Percentiles rank a stretch among this genome's conserved stretches.
phyloP scores from a whole-genome alignment of 2,113 vertebrate genomes.

The Tenebrosternarchus preto region DNA sequence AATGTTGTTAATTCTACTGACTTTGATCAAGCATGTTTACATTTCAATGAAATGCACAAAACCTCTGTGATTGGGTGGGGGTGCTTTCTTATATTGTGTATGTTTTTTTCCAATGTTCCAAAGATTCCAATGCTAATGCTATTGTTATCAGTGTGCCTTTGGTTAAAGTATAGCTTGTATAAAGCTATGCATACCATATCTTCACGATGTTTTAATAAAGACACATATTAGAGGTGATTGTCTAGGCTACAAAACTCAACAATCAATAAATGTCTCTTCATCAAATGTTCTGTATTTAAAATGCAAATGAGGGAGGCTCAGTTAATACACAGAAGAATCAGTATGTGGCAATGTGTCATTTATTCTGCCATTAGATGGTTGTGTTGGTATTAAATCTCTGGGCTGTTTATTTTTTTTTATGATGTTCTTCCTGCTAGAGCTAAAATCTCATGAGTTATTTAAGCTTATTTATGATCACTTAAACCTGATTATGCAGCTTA shows the following conservation, averaged over 20 bases:
- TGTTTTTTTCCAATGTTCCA: no score
- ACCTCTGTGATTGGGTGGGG: neutral
- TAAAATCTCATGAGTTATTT: no score
- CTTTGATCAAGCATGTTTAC: no score
- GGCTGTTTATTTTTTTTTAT: no score
- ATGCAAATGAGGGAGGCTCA: neutral
- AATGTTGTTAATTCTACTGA: neutral
- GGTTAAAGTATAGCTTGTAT: neutral
- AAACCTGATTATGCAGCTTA: no score
- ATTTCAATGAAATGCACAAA: no score
- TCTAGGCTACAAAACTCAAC: neutral
- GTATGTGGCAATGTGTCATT: no score
- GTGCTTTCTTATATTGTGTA: neutral
- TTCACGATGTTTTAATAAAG: neutral
- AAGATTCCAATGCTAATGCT: neutral
- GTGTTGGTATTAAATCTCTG: constrained; percentile 18
- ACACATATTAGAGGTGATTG: neutral
- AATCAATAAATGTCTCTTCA: neutral
- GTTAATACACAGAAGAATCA: neutral
- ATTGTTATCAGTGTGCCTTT: neutral
- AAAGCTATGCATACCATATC: neutral
- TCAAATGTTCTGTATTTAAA: neutral
- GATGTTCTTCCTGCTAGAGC: neutral
- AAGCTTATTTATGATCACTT: no score
- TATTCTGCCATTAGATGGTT: constrained; percentile 51